These are phyloP conservation scores for Aproaerema taeniolella DNA, from an alignment of 2,888 invertebrate genomes.

Conservation along the genomic window DNA sequence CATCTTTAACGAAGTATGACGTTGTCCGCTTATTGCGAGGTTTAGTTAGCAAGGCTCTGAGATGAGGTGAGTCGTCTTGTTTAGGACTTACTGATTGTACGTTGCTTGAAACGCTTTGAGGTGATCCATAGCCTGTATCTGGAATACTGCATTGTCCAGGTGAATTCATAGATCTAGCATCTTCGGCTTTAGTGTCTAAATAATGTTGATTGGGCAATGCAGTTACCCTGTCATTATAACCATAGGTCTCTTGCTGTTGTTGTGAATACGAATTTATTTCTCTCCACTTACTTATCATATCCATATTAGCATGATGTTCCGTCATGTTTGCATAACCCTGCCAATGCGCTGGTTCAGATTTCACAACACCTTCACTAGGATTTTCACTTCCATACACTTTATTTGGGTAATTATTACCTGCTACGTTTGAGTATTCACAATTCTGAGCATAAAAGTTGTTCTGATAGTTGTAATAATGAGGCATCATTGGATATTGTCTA, in stretches of 20 bases:
- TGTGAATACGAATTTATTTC: constrained; percentile 53
- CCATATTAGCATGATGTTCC: constrained; percentile 36
- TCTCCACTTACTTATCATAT: constrained; percentile 58
- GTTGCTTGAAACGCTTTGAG: constrained; percentile 48
- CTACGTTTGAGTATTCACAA: constrained; percentile 39
- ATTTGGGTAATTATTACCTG: constrained; percentile 33
- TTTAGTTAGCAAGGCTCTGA: constrained; percentile 76
- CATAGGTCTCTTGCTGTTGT: constrained; percentile 42
- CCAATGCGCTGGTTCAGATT: constrained; percentile 54
- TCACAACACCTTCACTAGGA: constrained; percentile 38
- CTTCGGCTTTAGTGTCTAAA: constrained; percentile 40
- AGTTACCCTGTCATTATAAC: constrained; percentile 42
- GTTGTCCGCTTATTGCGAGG: constrained; percentile 38
- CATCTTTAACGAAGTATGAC: constrained; percentile 44
- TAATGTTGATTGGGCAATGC: no score
- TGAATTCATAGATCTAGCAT: constrained; percentile 47
- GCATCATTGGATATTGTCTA: constrained; percentile 42
- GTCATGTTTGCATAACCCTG: constrained; percentile 38
- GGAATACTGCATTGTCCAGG: constrained; percentile 56
- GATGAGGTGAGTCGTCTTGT: constrained; percentile 70
- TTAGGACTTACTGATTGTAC: constrained; percentile 46
- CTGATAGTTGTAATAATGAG: constrained; percentile 46
- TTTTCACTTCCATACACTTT: constrained; percentile 36
- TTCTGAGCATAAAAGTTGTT: constrained; percentile 45
- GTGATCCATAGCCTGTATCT: constrained; percentile 58